These are phyloP conservation scores for Mamestra brassicae DNA, from an alignment of 2,888 invertebrate genomes.

Conservation along the genomic window DNA sequence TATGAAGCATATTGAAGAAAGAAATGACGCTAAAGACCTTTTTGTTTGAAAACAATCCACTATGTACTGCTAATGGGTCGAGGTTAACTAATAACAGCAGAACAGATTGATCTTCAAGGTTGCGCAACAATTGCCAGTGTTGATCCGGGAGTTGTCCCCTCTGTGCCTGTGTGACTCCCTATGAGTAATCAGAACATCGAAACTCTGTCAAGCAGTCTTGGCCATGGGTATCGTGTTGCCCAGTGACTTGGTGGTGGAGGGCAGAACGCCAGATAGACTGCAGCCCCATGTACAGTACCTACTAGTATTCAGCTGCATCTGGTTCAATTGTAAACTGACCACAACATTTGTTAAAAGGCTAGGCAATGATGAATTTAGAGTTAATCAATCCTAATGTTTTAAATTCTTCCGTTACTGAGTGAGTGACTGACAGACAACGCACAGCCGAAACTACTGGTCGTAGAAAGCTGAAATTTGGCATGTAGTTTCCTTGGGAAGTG, in stretches of 20 bases:
- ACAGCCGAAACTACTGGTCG: too few species aligned
- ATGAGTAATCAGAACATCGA: not conserved
- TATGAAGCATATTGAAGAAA: conserved; percentile 28
- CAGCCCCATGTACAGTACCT: not conserved
- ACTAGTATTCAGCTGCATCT: not conserved
- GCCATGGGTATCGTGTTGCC: not conserved
- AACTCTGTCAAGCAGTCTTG: not conserved
- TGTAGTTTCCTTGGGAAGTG: too few species aligned
- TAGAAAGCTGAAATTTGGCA: too few species aligned
- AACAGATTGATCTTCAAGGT: not conserved
- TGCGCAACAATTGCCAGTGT: not conserved
- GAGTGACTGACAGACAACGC: too few species aligned
- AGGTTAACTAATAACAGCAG: not conserved
- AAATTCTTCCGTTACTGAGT: too few species aligned
- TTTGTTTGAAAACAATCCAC: not conserved
- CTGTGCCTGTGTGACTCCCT: not conserved
- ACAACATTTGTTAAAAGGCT: not conserved
- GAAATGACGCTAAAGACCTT: not conserved
- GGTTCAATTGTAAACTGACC: not conserved
- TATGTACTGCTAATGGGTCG: not conserved
- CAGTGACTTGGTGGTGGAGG: not conserved
- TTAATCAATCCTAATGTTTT: not conserved
- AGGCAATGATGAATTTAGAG: not conserved
- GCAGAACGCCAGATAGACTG: not conserved
- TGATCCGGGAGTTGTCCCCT: too few species aligned